Percentiles rank a stretch among this genome's conserved stretches.
Evolutionary conservation across 1,140 invertebrate genomes (phyloP).

Genomic region (Drosophila parvula): DNA sequence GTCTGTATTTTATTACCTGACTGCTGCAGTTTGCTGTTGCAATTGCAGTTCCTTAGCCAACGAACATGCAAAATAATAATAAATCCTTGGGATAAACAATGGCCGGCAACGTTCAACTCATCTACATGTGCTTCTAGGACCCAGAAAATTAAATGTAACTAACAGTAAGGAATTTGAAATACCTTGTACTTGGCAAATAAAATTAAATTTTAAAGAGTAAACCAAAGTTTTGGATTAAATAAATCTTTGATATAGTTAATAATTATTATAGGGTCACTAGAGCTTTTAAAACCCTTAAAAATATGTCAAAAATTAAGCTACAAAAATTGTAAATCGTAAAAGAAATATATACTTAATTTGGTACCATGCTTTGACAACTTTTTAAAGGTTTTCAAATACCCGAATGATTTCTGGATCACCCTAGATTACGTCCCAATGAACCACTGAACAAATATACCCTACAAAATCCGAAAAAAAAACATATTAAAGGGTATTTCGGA

Average conservation of each 20-base stretch:
- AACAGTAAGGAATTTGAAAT: not conserved
- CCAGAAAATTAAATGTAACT: not conserved
- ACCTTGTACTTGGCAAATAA: not conserved
- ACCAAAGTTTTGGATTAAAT: too few species aligned
- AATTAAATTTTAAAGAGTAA: not conserved
- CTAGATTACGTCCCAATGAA: not conserved
- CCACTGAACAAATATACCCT: not conserved
- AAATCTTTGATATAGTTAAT: too few species aligned
- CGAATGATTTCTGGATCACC: too few species aligned
- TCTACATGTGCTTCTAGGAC: not conserved
- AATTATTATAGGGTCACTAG: too few species aligned
- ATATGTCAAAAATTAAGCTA: too few species aligned
- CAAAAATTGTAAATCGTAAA: too few species aligned
- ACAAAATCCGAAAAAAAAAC: not conserved
- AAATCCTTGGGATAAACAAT: conserved; percentile 55
- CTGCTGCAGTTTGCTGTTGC: conserved; percentile 28
- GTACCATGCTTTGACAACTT: too few species aligned
- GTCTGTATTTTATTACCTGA: conserved; percentile 40
- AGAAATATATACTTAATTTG: too few species aligned
- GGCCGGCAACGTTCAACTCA: conserved; percentile 13
- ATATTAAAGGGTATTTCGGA: not conserved
- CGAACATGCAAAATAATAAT: conserved; percentile 67
- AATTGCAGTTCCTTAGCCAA: conserved; percentile 20
- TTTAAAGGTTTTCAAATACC: too few species aligned
- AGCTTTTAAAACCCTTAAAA: too few species aligned